phyloP scores from a whole-genome alignment of 2,888 invertebrate species.

The Callosobruchus maculatus region DNA sequence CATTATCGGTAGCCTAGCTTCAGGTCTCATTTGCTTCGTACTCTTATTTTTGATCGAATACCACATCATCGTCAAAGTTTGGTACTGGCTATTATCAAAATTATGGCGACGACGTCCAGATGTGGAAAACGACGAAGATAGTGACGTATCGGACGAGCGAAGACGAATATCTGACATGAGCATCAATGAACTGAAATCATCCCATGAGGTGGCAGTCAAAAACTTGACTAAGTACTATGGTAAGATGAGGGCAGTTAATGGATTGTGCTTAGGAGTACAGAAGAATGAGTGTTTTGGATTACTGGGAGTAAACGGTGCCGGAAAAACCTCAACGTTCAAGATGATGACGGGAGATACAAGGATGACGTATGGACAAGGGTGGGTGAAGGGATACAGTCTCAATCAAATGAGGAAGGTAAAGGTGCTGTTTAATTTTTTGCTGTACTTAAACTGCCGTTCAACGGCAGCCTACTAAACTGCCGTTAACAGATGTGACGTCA shows the following conservation, averaged over 20 bases:
- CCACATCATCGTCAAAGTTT: too few relatives aligned
- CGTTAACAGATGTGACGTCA: too few relatives aligned
- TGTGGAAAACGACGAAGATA: slow-evolving; percentile 33
- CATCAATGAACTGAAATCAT: slow-evolving; percentile 37
- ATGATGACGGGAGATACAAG: slow-evolving; percentile 83
- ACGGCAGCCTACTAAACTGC: too few relatives aligned
- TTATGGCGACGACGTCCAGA: too few relatives aligned
- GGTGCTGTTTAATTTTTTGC: too few relatives aligned
- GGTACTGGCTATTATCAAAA: too few relatives aligned
- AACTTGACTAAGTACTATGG: slow-evolving; percentile 72
- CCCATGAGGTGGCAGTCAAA: slow-evolving; percentile 58
- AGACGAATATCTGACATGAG: slow-evolving; percentile 49
- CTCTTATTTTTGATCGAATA: too few relatives aligned
- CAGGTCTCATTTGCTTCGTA: too few relatives aligned
- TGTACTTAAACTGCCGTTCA: too few relatives aligned
- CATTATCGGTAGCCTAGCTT: too few relatives aligned
- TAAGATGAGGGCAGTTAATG: slow-evolving; percentile 72
- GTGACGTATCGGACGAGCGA: slow-evolving; percentile 59
- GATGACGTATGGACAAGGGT: slow-evolving; percentile 68
- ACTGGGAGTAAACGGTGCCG: slow-evolving; percentile 82
- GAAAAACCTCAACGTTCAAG: slow-evolving; percentile 85
- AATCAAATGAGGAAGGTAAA: slow-evolving; percentile 43
- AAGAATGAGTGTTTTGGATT: slow-evolving; percentile 78
- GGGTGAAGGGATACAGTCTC: slow-evolving; percentile 50
- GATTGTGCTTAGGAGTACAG: slow-evolving; percentile 59